These are phyloP conservation scores for Nanger granti DNA, from an alignment of 2,113 vertebrate species.

Conservation along the genomic window DNA sequence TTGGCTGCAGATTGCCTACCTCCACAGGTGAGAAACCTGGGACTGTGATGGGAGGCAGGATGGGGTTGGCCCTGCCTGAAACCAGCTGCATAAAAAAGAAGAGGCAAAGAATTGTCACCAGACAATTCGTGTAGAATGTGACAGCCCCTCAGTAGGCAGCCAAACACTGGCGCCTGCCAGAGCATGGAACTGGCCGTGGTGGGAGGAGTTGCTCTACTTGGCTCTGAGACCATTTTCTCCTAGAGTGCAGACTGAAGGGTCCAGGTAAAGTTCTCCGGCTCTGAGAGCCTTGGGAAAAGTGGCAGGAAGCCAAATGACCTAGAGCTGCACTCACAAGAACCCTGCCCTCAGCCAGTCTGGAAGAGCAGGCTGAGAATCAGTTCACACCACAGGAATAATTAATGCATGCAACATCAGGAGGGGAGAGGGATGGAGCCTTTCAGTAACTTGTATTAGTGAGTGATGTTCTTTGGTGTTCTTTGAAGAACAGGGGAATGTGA, in stretches of 20 bases:
- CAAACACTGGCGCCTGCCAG: not conserved
- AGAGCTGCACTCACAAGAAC: not conserved
- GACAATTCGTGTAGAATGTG: not conserved
- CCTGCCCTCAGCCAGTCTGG: not conserved
- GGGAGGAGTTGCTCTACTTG: not conserved
- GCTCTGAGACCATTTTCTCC: not conserved
- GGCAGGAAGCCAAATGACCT: not conserved
- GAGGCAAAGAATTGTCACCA: not conserved
- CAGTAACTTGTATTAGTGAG: not conserved
- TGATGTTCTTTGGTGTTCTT: not conserved
- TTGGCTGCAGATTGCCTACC: not conserved
- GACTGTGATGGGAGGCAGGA: not conserved
- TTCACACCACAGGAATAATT: not conserved
- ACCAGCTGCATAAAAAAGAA: not conserved
- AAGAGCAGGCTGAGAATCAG: not conserved
- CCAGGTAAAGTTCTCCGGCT: not conserved
- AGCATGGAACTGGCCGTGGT: fast-evolving
- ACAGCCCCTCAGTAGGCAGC: not conserved
- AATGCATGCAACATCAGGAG: not conserved
- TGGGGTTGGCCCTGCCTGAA: not conserved
- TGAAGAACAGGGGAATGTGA: too few species aligned
- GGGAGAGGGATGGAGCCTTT: not conserved
- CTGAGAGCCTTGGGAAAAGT: not conserved
- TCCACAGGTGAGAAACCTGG: not conserved
- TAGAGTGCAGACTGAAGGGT: not conserved